These are phyloP conservation scores for Calypte anna DNA, from an alignment of 2,113 vertebrate species.

Conservation along the genomic window DNA sequence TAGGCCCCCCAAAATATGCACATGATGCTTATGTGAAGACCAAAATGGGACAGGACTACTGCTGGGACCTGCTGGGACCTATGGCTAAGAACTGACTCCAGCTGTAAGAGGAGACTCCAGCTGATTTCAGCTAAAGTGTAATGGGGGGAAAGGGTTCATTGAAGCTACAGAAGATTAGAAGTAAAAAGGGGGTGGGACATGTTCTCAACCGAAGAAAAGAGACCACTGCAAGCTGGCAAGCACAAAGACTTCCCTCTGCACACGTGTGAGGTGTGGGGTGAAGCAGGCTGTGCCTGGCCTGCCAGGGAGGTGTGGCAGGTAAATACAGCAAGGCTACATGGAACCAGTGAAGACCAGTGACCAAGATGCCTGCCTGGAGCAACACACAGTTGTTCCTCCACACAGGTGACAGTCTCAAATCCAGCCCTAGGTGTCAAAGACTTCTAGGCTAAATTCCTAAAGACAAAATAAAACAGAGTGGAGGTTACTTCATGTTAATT, in stretches of 20 bases:
- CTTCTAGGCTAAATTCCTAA: neutral
- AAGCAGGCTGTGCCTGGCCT: neutral
- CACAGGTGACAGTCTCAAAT: neutral
- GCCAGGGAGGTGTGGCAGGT: neutral
- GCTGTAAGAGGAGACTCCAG: neutral
- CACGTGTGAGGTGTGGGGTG: neutral
- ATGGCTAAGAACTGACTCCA: neutral
- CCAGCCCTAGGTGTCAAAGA: neutral
- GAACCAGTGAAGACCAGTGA: neutral
- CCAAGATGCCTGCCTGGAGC: neutral
- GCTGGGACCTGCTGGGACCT: neutral
- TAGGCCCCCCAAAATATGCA: neutral
- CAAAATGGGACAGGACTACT: neutral
- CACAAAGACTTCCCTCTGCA: neutral
- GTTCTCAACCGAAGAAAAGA: neutral
- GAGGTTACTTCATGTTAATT: neutral
- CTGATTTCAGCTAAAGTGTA: slow-evolving; percentile 3
- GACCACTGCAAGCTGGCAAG: neutral
- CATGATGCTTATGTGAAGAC: neutral
- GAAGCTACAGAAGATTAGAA: neutral
- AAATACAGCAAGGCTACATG: neutral
- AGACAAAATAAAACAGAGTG: neutral
- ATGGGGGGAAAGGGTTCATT: neutral
- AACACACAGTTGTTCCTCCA: neutral
- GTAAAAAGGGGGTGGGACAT: neutral